phyloP scores from a whole-genome alignment of 1,140 invertebrate species.

The Lasaia peninsularis region DNA sequence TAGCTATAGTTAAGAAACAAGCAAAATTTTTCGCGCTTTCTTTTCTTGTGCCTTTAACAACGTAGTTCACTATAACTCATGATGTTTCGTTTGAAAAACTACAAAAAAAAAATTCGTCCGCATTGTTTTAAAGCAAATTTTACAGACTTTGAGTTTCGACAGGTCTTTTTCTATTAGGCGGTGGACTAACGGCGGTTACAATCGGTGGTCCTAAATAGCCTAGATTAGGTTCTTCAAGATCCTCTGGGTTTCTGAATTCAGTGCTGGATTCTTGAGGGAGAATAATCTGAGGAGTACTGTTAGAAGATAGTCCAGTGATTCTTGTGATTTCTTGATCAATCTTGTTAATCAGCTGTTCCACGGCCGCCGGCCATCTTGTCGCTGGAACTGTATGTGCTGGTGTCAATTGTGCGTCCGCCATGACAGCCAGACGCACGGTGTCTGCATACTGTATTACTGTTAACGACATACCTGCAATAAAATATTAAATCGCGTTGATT shows the following conservation, averaged over 20 bases:
- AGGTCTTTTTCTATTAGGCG: slow-evolving; percentile 19
- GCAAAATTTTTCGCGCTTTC: no score
- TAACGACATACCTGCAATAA: slow-evolving; percentile 82
- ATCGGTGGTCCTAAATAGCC: slow-evolving; percentile 16
- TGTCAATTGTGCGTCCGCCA: slow-evolving; percentile 85
- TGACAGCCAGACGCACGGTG: slow-evolving; percentile 83
- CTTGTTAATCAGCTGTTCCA: slow-evolving; percentile 50
- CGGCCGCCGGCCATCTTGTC: slow-evolving; percentile 50
- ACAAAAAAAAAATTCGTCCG: not conserved
- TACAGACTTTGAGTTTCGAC: slow-evolving; percentile 21
- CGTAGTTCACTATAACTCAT: no score
- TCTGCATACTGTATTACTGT: slow-evolving; percentile 86
- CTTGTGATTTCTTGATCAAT: slow-evolving; percentile 54
- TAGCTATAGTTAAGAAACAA: no score
- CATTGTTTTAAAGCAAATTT: not conserved
- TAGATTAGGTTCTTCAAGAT: not conserved
- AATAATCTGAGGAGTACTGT: not conserved
- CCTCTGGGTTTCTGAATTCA: not conserved
- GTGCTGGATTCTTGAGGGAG: not conserved
- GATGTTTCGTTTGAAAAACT: not conserved
- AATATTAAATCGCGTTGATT: not conserved
- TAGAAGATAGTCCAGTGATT: not conserved
- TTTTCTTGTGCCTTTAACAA: no score
- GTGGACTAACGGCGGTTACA: slow-evolving; percentile 22
- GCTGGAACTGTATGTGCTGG: slow-evolving; percentile 74